Conservation (phyloP, 2,113 vertebrate genomes). For the Campylomormyrus numenius region DNA sequence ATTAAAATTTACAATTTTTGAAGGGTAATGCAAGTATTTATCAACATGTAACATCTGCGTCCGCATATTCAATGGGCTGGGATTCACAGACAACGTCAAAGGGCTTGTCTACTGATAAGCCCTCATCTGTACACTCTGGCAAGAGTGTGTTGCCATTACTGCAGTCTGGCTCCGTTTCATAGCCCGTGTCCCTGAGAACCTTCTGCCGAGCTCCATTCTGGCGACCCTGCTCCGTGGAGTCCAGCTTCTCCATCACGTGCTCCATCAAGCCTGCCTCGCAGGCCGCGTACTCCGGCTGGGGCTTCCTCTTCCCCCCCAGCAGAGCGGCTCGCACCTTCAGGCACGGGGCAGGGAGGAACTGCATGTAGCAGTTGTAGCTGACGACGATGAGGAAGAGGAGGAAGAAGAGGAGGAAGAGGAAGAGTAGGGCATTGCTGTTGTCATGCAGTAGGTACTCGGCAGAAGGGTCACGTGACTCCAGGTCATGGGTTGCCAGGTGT, state of each 20-base stretch:
- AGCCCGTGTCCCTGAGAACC: constrained; percentile 78
- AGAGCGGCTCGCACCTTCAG: constrained; percentile 73
- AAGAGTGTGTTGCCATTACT: constrained; percentile 70
- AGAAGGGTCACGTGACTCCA: constrained; percentile 56
- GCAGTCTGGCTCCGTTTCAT: constrained; percentile 83
- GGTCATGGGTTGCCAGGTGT: constrained; percentile 55
- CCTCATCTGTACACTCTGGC: constrained; percentile 46
- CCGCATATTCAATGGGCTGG: constrained; percentile 75
- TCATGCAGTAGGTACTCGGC: constrained; percentile 76
- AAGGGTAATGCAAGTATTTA: constrained; percentile 6
- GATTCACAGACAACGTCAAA: constrained; percentile 84
- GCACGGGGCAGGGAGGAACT: constrained; percentile 82
- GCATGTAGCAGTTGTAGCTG: constrained; percentile 91
- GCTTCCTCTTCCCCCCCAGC: constrained; percentile 72
- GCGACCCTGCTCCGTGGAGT: constrained; percentile 49
- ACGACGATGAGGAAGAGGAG: constrained; percentile 75
- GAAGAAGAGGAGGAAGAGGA: constrained; percentile 84
- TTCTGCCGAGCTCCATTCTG: constrained; percentile 72
- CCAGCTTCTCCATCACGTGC: constrained; percentile 63
- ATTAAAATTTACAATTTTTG: background rate
- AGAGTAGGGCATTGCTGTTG: constrained; percentile 76
- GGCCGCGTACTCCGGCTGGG: constrained; percentile 68
- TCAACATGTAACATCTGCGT: constrained; percentile 63
- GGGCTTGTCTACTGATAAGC: constrained; percentile 62
- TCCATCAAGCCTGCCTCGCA: constrained; percentile 83